Evolutionary conservation across 2,113 vertebrate species (phyloP).

Genomic region (Mustelus asterias): DNA sequence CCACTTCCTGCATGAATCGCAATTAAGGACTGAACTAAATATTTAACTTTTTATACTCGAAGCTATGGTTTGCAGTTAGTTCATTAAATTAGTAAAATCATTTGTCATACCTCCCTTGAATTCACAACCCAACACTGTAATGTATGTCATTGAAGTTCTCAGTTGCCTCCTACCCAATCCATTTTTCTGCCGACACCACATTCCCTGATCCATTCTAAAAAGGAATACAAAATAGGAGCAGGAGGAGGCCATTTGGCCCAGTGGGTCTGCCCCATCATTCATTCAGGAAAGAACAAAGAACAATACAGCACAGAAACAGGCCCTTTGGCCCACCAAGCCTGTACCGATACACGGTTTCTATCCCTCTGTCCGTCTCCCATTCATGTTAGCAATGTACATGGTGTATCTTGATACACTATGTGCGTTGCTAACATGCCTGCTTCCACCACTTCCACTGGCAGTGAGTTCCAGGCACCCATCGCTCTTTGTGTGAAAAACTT

Average conservation of each 20-base stretch:
- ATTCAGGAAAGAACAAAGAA: too few species aligned
- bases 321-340: too few species aligned
- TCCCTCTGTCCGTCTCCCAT: too few species aligned
- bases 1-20: not conserved
- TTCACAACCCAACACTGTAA: not conserved
- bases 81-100: not conserved
- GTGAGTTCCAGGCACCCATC: too few species aligned
- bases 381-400: too few species aligned
- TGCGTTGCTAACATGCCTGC: too few species aligned
- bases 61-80: not conserved
- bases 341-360: too few species aligned
- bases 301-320: too few species aligned
- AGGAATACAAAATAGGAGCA: not conserved
- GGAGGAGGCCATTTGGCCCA: not conserved
- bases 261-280: too few species aligned
- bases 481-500: too few species aligned
- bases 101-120: not conserved
- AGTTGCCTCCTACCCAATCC: not conserved
- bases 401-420: too few species aligned
- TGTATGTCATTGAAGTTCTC: not conserved
- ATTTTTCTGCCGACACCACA: not conserved
- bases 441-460: too few species aligned
- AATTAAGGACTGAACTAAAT: not conserved
- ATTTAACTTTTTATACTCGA: not conserved
- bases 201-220: not conserved